A percentile compares a stretch with the other conserved stretches of the same genome.
These are phyloP conservation scores for Azorinus chamasolen DNA, from an alignment of 2,888 invertebrate species.

Conservation along the genomic window DNA sequence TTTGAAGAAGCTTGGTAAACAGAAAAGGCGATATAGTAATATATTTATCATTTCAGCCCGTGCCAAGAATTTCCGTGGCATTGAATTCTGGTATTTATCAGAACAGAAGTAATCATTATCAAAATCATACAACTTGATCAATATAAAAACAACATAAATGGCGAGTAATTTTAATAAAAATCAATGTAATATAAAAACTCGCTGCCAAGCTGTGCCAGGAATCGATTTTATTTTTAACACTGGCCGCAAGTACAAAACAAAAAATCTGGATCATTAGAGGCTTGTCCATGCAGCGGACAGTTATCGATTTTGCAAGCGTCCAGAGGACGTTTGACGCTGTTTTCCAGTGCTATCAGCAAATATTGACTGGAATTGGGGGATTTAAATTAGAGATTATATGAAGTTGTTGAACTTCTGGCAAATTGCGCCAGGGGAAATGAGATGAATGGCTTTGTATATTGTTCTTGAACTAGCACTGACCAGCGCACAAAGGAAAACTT, in stretches of 20 bases:
- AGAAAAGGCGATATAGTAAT: constrained; percentile 1
- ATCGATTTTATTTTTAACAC: constrained; percentile 10
- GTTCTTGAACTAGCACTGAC: too few species aligned
- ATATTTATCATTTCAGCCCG: not conserved
- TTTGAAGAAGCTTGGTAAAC: constrained; percentile 7
- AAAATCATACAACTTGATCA: not conserved
- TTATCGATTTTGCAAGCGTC: constrained; percentile 20
- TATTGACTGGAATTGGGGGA: constrained; percentile 22
- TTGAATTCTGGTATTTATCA: too few species aligned
- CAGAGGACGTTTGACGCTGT: constrained; percentile 35
- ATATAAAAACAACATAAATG: constrained; percentile 6
- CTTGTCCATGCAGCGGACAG: constrained; percentile 7
- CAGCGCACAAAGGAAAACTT: too few species aligned
- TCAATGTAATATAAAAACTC: constrained; percentile 11
- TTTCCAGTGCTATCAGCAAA: constrained; percentile 34
- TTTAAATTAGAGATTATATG: constrained; percentile 41
- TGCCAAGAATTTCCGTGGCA: not conserved
- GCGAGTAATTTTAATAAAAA: constrained; percentile 13
- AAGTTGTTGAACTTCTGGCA: constrained; percentile 26
- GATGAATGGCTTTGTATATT: too few species aligned
- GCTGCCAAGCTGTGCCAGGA: not conserved
- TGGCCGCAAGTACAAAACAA: not conserved
- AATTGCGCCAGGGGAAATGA: constrained; percentile 6
- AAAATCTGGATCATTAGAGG: constrained; percentile 13
- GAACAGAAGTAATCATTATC: too few species aligned